Percentiles rank a stretch among this genome's conserved stretches.
Evolutionary conservation across 1,140 invertebrate genomes (phyloP).

Genomic region (Zaprionus inermis): DNA sequence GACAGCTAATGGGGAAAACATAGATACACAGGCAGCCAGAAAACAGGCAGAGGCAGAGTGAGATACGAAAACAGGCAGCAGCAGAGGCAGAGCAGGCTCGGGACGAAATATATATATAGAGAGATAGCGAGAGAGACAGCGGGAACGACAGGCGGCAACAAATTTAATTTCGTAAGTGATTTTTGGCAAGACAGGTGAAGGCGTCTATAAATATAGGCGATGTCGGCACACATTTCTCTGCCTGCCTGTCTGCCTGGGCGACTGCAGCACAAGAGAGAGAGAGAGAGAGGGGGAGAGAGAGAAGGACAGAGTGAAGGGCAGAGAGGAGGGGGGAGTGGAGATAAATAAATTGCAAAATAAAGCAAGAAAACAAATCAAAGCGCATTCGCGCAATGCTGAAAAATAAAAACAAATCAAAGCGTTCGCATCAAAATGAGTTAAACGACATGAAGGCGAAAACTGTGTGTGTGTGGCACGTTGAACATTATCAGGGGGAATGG

Average conservation of each 20-base stretch:
- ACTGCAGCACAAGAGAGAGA: conserved; percentile 9
- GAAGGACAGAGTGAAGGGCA: not conserved
- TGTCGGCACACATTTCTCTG: conserved; percentile 65
- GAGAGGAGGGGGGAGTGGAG: too few species aligned
- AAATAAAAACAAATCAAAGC: conserved; percentile 55
- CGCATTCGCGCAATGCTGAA: conserved; percentile 41
- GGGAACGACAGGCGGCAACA: conserved; percentile 38
- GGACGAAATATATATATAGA: not conserved
- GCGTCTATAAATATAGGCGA: conserved; percentile 76
- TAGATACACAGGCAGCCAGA: conserved; percentile 17
- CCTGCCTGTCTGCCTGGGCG: conserved; percentile 16
- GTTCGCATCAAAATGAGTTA: conserved; percentile 30
- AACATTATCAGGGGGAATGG: not conserved
- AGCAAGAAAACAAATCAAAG: conserved; percentile 51
- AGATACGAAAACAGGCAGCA: not conserved
- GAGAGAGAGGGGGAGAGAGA: not conserved
- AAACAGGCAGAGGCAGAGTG: not conserved
- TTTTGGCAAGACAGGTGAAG: conserved; percentile 77
- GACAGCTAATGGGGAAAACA: conserved; percentile 42
- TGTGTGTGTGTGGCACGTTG: not conserved
- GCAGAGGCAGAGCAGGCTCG: not conserved
- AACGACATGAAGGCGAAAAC: conserved; percentile 29
- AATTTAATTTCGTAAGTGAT: conserved; percentile 78
- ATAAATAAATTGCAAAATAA: not conserved
- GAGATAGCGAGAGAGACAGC: not conserved